Evolutionary conservation across 2,888 invertebrate genomes (phyloP), one percentile per base, ranked within the genome.

Genomic region (Athalia rosae): DNA sequence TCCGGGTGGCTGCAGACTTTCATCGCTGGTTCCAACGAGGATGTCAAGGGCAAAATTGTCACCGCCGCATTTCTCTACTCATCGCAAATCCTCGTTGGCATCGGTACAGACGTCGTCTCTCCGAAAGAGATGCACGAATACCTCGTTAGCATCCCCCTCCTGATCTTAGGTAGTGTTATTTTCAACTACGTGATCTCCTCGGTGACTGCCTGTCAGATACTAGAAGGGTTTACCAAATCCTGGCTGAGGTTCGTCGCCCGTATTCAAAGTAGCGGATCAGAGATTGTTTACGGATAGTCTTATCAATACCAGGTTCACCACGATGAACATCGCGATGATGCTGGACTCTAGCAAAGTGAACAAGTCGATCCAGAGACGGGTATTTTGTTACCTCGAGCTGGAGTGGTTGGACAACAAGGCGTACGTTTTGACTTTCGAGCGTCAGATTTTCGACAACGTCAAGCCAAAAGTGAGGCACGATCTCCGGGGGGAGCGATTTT

Each of bases 161-260:
- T 83, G 53, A 6, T 82, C 11, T 47, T 80, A 48, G 83, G 80
- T 7, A 73, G 82, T n/a, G 79, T 81, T 45, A 63, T 84, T 3
- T 83, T 82, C 69, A 83, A 82, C 41, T 85, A 83, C 71, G 76
- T 85, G 59, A 77, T 84, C 7, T 81, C 83, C 7, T 84, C 84
- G 64, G 84, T 82, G 76, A 81, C 84, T 3, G 84, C 85, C 11
- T 83, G 81, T 6, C 73, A 84, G 11, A 84, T 84, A 58, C 69
- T 85, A n/a, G 58, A 45, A n/a, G 58, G 71, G 4, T 56, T 58
- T 45, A 71, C 71, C 13, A 71, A 43, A 13, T 45, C 58, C 4
- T 71, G 71, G 58, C 15, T 58, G n/a, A 71, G 71, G 71, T 71
- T 56, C 45, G 56, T 58, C 0, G 6, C 58, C 1, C 5, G 45